A percentile compares a stretch with the other conserved stretches of the same genome.
Conservation (phyloP, 2,113 vertebrate genomes). For the Gila orcuttii region DNA sequence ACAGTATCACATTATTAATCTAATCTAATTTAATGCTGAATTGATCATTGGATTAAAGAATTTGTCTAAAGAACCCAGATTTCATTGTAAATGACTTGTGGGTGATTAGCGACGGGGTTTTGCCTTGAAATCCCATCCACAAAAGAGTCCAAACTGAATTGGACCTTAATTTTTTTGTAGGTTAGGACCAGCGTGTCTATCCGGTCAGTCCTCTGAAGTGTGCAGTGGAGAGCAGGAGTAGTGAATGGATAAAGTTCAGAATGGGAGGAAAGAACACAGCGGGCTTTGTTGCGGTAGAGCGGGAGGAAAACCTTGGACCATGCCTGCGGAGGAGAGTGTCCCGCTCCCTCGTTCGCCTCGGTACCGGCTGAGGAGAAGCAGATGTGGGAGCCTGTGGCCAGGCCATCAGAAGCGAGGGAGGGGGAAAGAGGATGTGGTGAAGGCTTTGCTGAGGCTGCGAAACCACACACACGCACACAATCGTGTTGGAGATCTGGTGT, state of each 20-base stretch:
- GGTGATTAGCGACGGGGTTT: not conserved
- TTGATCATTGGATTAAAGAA: not conserved
- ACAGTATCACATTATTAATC: not conserved
- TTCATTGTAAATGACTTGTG: not conserved
- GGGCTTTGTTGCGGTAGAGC: conserved; percentile 54
- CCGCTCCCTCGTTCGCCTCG: conserved; percentile 36
- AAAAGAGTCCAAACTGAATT: not conserved
- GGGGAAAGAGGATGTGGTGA: conserved; percentile 60
- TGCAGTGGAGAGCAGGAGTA: not conserved
- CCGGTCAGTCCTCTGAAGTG: not conserved
- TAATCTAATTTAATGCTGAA: not conserved
- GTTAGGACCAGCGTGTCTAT: not conserved
- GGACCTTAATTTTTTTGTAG: not conserved
- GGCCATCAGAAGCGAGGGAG: conserved; percentile 43
- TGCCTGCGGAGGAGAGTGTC: conserved; percentile 50
- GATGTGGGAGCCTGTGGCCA: conserved; percentile 50
- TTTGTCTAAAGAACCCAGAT: not conserved
- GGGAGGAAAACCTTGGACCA: conserved; percentile 54
- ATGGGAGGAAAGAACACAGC: conserved; percentile 51
- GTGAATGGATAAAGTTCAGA: conserved; percentile 21
- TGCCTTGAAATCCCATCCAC: not conserved
- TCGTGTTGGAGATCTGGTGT: conserved; percentile 45
- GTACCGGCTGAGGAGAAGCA: conserved; percentile 56
- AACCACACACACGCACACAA: conserved; percentile 59
- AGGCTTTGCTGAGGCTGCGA: conserved; percentile 58